phyloP scores from a whole-genome alignment of 1,140 invertebrate species.

The Camponotus pennsylvanicus region DNA sequence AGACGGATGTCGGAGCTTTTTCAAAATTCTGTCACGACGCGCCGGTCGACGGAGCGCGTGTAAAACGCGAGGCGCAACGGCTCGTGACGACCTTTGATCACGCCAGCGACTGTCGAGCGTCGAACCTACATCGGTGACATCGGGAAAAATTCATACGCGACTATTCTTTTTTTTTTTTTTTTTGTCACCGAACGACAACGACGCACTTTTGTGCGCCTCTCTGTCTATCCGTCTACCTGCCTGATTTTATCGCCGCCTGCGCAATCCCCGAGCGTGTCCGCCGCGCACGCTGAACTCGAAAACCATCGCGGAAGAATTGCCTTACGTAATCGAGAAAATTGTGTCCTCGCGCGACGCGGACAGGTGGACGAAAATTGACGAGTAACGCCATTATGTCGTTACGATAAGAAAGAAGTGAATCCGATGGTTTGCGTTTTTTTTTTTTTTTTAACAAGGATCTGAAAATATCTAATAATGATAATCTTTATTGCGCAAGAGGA shows the following conservation, averaged over 20 bases:
- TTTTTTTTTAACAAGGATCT: too few species aligned
- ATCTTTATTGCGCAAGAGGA: too few species aligned
- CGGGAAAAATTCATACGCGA: not conserved
- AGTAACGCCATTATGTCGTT: not conserved
- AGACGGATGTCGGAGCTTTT: constrained; percentile 29
- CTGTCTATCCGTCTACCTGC: not conserved
- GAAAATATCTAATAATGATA: too few species aligned
- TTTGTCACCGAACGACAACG: constrained; percentile 7
- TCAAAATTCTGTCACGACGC: constrained; percentile 58
- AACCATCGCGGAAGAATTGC: constrained; percentile 20
- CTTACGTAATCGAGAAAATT: constrained; percentile 44
- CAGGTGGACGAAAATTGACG: not conserved
- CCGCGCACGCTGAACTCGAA: constrained; percentile 49
- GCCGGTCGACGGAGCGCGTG: not conserved
- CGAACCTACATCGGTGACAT: not conserved
- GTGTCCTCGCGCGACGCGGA: not conserved
- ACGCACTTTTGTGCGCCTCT: not conserved
- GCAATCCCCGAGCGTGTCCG: constrained; percentile 32
- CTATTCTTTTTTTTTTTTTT: not conserved
- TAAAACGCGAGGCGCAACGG: constrained; percentile 47
- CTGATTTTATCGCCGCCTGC: constrained; percentile 28
- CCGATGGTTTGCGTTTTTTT: too few species aligned
- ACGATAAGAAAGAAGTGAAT: not conserved
- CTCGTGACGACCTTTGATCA: constrained; percentile 58
- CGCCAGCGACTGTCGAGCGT: constrained; percentile 34